phyloP scores from a whole-genome alignment of 2,113 vertebrate species.

The Syngnathus scovelli region DNA sequence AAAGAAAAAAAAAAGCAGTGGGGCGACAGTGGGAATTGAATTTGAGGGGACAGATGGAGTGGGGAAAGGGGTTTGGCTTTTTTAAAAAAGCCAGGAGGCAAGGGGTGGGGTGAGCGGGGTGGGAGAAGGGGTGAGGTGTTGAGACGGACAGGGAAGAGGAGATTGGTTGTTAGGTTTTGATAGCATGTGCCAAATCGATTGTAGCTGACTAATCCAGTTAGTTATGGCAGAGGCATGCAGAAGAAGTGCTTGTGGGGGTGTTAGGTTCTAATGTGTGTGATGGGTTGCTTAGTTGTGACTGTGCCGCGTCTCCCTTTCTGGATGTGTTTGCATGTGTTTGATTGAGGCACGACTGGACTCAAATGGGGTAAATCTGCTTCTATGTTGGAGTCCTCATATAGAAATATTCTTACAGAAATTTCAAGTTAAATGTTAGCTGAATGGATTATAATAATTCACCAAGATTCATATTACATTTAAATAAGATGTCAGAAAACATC shows the following conservation, averaged over 20 bases:
- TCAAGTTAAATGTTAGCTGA: neutral
- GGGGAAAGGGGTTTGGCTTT: slow-evolving; percentile 25
- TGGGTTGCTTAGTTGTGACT: slow-evolving; percentile 23
- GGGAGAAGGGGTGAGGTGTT: slow-evolving; percentile 32
- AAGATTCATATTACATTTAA: no score
- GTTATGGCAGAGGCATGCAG: slow-evolving; percentile 67
- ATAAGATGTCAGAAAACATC: neutral
- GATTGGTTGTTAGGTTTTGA: slow-evolving; percentile 65
- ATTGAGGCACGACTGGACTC: slow-evolving; percentile 50
- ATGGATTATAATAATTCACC: no score
- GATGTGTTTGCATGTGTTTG: slow-evolving; percentile 34
- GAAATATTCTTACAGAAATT: neutral
- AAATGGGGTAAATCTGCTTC: slow-evolving; percentile 45
- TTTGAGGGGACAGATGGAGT: slow-evolving; percentile 50
- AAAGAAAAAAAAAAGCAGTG: neutral
- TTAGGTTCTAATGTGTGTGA: slow-evolving; percentile 46
- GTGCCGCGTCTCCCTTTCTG: slow-evolving; percentile 1
- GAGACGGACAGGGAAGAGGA: slow-evolving; percentile 47
- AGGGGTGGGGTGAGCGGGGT: slow-evolving; percentile 19
- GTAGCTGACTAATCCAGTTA: slow-evolving; percentile 69
- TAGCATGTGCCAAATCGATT: slow-evolving; percentile 69
- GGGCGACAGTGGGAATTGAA: slow-evolving; percentile 24
- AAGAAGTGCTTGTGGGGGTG: slow-evolving; percentile 60
- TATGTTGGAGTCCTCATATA: slow-evolving; percentile 11
- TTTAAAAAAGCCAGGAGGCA: slow-evolving; percentile 19